Evolutionary conservation across 2,888 invertebrate genomes (phyloP), one percentile per base, ranked within the genome.

Genomic region (Phalera bucephala): DNA sequence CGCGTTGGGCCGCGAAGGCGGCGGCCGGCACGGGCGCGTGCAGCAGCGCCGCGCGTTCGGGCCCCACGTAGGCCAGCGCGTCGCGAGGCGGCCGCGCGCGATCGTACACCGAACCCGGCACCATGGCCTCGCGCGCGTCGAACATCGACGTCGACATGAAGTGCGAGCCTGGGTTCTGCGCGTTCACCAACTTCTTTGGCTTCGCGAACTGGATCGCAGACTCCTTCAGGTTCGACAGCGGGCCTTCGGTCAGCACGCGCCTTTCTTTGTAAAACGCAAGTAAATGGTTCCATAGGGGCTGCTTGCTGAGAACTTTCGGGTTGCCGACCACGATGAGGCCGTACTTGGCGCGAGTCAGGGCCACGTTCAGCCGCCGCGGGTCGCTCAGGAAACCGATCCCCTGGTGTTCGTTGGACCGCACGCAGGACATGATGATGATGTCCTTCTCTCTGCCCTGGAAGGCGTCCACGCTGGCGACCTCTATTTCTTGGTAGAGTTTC

Each of bases 381-480:
- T 99, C 99, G 72, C 98, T 99, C 22, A 99, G 91, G 79, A 99
- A 99, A 0, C 99, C 99, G 64, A 99, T 99, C 23, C 98, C 99
- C 77, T 99, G 99, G 69, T 99, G 97, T 72, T 99, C 99, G 74
- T 99, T 99, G 3, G 99, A 98, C 33, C 99, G 93, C 1, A 99
- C 99, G 82, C 99, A 99, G 0, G 99, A 99, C 95, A 99, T 96
- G 34, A 99, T 98, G 54, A 99, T 99, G 39, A 99, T 96, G 72
- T 99, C 99, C 72, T 99, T 99, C 74, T 99, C 99, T 31, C 99
- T 92, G 0, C 99, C 99, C 81, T 99, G 99, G 80, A 99, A 99
- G 0, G 99, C 99, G 80, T 99, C 99, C 2, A 99, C 99, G 82
- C 98, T 99, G 5, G 99, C 99, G 0, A 99, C 99, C 86, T 99